Conservation (phyloP, 2,888 invertebrate species). For the Lathronympha strigana region DNA sequence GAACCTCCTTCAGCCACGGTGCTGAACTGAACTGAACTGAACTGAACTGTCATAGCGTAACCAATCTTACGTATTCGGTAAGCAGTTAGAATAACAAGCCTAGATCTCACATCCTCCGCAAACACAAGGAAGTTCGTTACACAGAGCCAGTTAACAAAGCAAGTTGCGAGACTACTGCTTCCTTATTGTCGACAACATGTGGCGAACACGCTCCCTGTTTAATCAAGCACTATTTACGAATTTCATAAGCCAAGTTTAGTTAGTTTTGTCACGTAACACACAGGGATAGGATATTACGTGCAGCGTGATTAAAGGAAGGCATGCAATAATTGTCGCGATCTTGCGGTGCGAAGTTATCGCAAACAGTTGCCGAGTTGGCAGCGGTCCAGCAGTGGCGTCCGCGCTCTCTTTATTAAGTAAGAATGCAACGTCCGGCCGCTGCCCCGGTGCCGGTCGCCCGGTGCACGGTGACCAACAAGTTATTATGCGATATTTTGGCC, state of each 20-base stretch:
- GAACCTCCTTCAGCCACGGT: no score
- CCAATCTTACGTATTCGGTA: background rate
- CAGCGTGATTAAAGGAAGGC: slow-evolving; percentile 18
- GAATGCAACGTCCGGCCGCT: slow-evolving; percentile 33
- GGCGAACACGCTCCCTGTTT: slow-evolving; percentile 3
- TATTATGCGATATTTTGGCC: slow-evolving; percentile 11
- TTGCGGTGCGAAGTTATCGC: slow-evolving; percentile 35
- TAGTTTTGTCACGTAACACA: slow-evolving; percentile 6
- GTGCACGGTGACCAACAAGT: slow-evolving; percentile 31
- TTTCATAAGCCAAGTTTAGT: slow-evolving; percentile 14
- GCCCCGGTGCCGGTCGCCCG: slow-evolving; percentile 14
- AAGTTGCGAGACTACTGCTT: slow-evolving; percentile 4
- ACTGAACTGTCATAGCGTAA: background rate
- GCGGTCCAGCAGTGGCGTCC: slow-evolving; percentile 35
- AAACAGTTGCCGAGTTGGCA: slow-evolving; percentile 38
- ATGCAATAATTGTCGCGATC: slow-evolving; percentile 27
- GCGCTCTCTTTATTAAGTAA: slow-evolving; percentile 42
- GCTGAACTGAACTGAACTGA: background rate
- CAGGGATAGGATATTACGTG: background rate
- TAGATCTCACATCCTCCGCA: background rate
- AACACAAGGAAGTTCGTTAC: background rate
- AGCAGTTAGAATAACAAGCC: background rate
- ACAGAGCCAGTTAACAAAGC: slow-evolving; percentile 7
- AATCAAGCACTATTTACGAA: slow-evolving; percentile 8
- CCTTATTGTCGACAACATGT: slow-evolving; percentile 17